Conservation (phyloP, 2,797 vertebrate genomes). For the Galago senegalensis region DNA sequence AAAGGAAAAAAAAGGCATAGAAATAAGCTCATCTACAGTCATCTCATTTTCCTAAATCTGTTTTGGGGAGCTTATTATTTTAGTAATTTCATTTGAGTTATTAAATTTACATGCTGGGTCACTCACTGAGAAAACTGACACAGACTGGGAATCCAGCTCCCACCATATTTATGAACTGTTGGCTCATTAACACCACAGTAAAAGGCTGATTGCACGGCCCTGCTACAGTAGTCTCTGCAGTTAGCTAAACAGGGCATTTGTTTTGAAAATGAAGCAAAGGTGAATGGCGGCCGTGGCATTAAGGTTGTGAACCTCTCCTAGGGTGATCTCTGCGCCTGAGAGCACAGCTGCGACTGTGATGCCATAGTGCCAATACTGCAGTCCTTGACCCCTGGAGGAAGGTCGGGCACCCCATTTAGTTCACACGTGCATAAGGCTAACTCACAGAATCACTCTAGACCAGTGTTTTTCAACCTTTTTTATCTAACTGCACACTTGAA, state of each 20-base stretch:
- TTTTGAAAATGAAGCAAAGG: slow-evolving; percentile 6
- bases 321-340: not conserved
- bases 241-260: not conserved
- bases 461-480: too few species aligned
- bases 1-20: not conserved
- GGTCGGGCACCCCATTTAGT: not conserved
- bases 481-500: too few species aligned
- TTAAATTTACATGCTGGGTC: not conserved
- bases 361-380: not conserved
- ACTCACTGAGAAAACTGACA: not conserved
- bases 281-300: not conserved
- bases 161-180: not conserved
- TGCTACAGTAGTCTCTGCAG: rapidly evolving
- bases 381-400: not conserved
- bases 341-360: rapidly evolving
- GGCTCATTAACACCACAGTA: not conserved
- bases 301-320: not conserved
- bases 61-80: not conserved
- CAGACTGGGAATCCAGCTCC: not conserved
- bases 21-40: not conserved
- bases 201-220: not conserved
- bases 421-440: not conserved
- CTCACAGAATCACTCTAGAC: not conserved
- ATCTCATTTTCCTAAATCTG: not conserved
- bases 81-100: not conserved